phyloP scores from a whole-genome alignment of 2,888 invertebrate genomes.

The Megaustenia siamemsis region DNA sequence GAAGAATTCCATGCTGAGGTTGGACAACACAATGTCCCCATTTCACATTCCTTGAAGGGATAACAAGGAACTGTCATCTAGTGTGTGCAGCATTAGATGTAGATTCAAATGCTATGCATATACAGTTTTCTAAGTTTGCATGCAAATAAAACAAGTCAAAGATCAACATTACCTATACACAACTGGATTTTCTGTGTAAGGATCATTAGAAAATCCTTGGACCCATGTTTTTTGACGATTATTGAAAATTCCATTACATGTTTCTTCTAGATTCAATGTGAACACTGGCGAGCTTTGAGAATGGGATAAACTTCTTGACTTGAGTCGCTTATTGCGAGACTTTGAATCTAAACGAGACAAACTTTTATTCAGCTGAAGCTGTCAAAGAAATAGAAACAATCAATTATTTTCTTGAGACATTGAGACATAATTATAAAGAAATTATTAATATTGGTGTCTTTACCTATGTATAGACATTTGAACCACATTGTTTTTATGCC shows the following conservation, averaged over 20 bases:
- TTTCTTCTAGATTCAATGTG: conserved; percentile 65
- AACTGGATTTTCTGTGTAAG: conserved; percentile 78
- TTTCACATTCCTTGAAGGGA: no score
- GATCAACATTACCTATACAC: conserved; percentile 76
- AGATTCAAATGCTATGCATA: no score
- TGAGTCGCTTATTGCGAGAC: conserved; percentile 1
- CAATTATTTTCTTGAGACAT: background rate
- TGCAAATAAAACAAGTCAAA: no score
- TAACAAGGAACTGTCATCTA: no score
- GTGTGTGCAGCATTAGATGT: no score
- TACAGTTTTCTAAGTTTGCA: no score
- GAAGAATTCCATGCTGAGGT: no score
- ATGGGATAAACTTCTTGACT: conserved; percentile 20
- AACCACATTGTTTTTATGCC: no score
- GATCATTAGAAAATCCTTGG: conserved; percentile 78
- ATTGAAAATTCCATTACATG: conserved; percentile 73
- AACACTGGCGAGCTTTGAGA: conserved; percentile 70
- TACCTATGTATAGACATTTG: background rate
- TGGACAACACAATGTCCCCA: no score
- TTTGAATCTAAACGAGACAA: conserved; percentile 46
- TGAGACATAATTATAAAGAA: background rate
- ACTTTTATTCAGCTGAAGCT: conserved; percentile 74
- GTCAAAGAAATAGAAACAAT: background rate
- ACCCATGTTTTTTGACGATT: conserved; percentile 77
- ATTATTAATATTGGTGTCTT: background rate